A percentile compares a stretch with the other conserved stretches of the same genome.
Conservation (phyloP, 2,797 vertebrate genomes). For the Psittacula derbiana region DNA sequence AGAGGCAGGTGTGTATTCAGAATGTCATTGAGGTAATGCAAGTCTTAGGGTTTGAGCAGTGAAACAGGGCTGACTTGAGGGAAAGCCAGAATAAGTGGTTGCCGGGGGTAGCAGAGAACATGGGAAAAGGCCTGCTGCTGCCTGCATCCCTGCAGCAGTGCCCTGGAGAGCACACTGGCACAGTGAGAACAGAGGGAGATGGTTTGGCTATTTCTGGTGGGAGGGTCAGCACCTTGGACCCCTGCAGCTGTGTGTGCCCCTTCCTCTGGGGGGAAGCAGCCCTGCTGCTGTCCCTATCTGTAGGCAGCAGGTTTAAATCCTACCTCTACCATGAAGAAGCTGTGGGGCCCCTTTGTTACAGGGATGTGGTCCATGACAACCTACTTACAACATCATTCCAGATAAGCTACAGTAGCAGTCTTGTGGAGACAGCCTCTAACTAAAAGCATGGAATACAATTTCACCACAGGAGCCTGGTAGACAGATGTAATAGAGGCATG, state of each 20-base stretch:
- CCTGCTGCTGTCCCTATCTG: background rate
- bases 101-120: background rate
- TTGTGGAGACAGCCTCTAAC: background rate
- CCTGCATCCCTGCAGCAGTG: background rate
- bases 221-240: background rate
- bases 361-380: background rate
- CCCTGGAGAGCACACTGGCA: background rate
- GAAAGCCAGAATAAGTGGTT: background rate
- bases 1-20: constrained; percentile 85
- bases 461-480: background rate
- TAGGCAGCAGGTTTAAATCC: background rate
- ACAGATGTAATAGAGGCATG: background rate
- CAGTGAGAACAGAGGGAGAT: rapidly evolving
- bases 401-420: background rate
- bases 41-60: background rate
- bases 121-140: background rate
- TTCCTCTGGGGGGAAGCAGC: background rate
- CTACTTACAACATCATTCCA: rapidly evolving
- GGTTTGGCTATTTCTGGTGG: background rate
- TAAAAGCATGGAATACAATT: background rate
- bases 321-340: background rate
- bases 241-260: background rate
- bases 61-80: background rate
- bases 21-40: background rate
- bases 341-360: background rate